A percentile compares a stretch with the other conserved stretches of the same genome.
phyloP scores from a whole-genome alignment of 2,113 vertebrate genomes.

The Lophius piscatorius region DNA sequence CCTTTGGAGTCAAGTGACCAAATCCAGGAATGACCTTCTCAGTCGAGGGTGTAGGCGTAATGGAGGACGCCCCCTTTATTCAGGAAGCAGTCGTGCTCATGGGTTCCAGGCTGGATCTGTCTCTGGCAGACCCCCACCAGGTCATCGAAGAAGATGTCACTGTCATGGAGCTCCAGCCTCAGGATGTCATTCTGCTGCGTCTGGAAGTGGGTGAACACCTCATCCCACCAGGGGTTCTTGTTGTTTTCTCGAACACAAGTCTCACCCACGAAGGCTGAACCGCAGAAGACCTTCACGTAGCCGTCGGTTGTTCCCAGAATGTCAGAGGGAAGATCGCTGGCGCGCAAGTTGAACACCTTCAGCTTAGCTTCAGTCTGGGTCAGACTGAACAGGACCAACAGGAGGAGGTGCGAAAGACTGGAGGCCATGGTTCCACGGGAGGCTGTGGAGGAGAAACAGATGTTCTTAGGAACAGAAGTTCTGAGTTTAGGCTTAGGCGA shows the following conservation, averaged over 20 bases:
- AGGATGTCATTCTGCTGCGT: constrained; percentile 28
- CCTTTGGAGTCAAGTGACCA: too few relatives aligned
- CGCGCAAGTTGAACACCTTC: constrained; percentile 40
- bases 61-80: constrained; percentile 37
- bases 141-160: constrained; percentile 1
- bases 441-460: background rate
- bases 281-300: constrained; percentile 47
- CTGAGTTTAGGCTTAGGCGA: too few relatives aligned
- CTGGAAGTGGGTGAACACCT: constrained; percentile 34
- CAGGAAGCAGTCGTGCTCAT: constrained; percentile 40
- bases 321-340: constrained; percentile 15
- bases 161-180: constrained; percentile 42
- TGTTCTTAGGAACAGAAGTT: background rate
- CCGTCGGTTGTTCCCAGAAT: constrained; percentile 39
- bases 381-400: constrained; percentile 28
- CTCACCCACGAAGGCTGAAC: constrained; percentile 1
- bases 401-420: background rate
- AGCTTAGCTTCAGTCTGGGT: constrained; percentile 10
- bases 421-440: constrained; percentile 30
- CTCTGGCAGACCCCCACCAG: constrained; percentile 42
- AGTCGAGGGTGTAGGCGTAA: constrained; percentile 40
- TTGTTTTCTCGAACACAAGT: constrained; percentile 28
- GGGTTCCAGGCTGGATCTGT: constrained; percentile 28
- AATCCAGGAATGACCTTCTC: too few relatives aligned
- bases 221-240: constrained; percentile 48